phyloP scores from a whole-genome alignment of 2,113 vertebrate genomes.

The Zeus faber region DNA sequence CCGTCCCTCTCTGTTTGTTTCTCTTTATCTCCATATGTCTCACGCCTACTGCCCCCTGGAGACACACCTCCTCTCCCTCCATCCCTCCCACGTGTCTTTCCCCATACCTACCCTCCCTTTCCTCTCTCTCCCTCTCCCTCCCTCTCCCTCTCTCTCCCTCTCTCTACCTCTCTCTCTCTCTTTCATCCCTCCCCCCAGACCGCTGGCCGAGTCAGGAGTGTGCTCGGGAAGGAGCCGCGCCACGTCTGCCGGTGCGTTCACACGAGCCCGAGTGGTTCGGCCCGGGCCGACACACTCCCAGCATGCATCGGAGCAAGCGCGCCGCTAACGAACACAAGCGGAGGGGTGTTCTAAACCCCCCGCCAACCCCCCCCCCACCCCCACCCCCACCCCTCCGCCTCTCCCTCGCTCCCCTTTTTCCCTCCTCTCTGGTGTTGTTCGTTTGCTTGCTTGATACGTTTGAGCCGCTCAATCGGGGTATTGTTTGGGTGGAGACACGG shows the following conservation, averaged over 20 bases:
- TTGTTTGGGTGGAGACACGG: constrained; percentile 48
- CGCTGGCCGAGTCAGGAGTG: constrained; percentile 53
- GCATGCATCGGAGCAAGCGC: constrained; percentile 61
- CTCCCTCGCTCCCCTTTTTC: background rate
- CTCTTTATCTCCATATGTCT: constrained; percentile 1
- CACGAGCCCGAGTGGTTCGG: constrained; percentile 48
- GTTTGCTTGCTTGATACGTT: constrained; percentile 58
- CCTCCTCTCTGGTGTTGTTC: constrained; percentile 25
- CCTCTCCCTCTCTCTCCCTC: constrained; percentile 3
- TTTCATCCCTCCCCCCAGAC: constrained; percentile 47
- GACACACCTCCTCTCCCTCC: background rate
- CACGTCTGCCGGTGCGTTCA: constrained; percentile 54
- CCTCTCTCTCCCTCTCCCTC: background rate
- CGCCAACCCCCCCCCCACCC: too few species aligned
- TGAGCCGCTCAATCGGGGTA: constrained; percentile 41
- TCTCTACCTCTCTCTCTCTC: constrained; percentile 40
- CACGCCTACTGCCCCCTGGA: background rate
- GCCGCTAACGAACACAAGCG: constrained; percentile 60
- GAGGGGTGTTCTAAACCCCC: constrained; percentile 41
- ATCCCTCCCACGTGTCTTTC: background rate
- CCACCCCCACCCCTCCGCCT: background rate
- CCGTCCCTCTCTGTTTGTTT: constrained; percentile 50
- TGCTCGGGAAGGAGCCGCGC: constrained; percentile 52
- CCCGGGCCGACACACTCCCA: constrained; percentile 49
- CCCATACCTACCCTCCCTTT: background rate